Conservation (phyloP, 2,797 vertebrate species). For the Moxostoma hubbsi region DNA sequence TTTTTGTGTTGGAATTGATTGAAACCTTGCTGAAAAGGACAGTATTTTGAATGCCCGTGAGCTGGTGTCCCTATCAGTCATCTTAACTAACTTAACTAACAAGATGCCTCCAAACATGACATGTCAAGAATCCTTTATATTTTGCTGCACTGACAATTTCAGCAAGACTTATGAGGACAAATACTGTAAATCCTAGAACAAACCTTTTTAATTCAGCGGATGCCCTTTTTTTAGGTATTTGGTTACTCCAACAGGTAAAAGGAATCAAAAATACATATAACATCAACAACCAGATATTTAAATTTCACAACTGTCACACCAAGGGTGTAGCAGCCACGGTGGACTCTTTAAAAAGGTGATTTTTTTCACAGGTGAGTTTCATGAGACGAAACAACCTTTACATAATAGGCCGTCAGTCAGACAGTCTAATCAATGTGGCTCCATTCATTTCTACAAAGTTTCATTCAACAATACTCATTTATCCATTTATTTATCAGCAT, state of each 20-base stretch:
- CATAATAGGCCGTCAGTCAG: too few species aligned
- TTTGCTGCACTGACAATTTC: neutral
- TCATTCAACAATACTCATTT: too few species aligned
- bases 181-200: neutral
- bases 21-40: neutral
- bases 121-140: too few species aligned
- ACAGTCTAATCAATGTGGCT: too few species aligned
- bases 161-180: neutral
- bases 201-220: constrained; percentile 2
- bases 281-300: neutral
- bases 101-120: too few species aligned
- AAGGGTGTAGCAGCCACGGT: too few species aligned
- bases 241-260: neutral
- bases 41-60: neutral
- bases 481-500: too few species aligned
- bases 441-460: too few species aligned
- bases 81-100: neutral
- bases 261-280: constrained; percentile 36
- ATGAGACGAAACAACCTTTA: too few species aligned
- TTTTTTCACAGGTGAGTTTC: too few species aligned
- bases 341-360: too few species aligned
- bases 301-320: constrained; percentile 6
- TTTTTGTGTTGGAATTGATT: neutral
- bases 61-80: neutral
- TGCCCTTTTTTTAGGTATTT: constrained; percentile 8